phyloP scores from a whole-genome alignment of 2,113 vertebrate genomes.

The Misgurnus mizolepis region DNA sequence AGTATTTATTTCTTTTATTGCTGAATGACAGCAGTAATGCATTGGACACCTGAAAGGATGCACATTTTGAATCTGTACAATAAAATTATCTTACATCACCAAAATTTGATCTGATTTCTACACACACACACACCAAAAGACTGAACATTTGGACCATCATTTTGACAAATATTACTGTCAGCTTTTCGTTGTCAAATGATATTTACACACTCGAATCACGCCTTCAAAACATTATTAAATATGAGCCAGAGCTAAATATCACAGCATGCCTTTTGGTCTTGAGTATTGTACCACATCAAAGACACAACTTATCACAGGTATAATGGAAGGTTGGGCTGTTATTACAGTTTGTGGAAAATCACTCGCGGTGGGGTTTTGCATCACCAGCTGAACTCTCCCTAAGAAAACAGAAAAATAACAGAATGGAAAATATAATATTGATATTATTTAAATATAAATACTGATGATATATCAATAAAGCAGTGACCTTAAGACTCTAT shows the following conservation, averaged over 20 bases:
- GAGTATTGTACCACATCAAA: conserved; percentile 9
- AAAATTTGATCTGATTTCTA: background rate
- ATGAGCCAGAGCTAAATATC: background rate
- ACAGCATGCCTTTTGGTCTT: background rate
- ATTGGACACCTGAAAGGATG: background rate
- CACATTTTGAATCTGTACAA: background rate
- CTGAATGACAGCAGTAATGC: background rate
- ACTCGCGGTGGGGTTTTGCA: conserved; percentile 72
- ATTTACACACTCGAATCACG: background rate
- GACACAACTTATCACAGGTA: background rate
- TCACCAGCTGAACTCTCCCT: conserved; percentile 71
- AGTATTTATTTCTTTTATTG: conserved; percentile 11
- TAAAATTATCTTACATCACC: background rate
- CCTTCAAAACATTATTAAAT: background rate
- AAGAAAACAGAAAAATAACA: conserved; percentile 14
- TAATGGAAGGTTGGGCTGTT: background rate
- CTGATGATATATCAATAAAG: too few species aligned
- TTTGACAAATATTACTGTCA: conserved; percentile 7
- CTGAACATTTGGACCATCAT: background rate
- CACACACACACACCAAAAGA: background rate
- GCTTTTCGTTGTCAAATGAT: background rate
- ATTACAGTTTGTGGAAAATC: conserved; percentile 25
- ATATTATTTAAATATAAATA: too few species aligned
- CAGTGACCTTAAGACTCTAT: too few species aligned
- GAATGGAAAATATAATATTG: too few species aligned